Conservation (phyloP, 2,113 vertebrate genomes). For the Saccopteryx bilineata region DNA sequence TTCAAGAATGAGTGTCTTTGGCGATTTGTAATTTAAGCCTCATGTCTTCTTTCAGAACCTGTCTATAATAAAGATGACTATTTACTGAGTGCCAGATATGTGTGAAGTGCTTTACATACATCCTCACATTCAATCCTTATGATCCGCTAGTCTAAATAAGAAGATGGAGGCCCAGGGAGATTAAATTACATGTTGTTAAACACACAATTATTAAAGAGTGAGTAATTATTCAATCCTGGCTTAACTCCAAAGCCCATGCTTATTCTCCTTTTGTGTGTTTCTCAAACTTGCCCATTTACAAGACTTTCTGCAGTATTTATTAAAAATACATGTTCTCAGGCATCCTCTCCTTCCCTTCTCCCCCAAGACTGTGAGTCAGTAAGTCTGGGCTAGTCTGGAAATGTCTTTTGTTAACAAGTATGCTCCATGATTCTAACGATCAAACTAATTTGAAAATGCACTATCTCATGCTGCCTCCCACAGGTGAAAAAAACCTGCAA, state of each 20-base stretch:
- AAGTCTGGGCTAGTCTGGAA: not conserved
- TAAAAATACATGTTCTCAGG: not conserved
- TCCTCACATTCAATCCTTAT: not conserved
- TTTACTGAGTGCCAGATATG: not conserved
- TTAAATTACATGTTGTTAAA: not conserved
- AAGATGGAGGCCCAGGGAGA: not conserved
- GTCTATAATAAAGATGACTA: not conserved
- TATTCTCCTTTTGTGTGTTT: conserved; percentile 32
- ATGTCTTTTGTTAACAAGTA: not conserved
- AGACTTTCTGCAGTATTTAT: conserved; percentile 37
- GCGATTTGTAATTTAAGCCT: conserved; percentile 5
- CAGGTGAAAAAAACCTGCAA: not conserved
- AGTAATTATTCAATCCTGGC: not conserved
- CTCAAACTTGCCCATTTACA: not conserved
- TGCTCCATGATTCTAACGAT: not conserved
- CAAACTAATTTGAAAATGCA: not conserved
- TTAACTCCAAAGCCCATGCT: not conserved
- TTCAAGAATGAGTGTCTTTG: not conserved
- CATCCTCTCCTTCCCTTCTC: too few species aligned
- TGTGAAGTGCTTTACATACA: not conserved
- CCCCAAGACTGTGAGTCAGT: not conserved
- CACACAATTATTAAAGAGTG: not conserved
- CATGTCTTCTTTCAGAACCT: not conserved
- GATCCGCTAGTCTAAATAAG: conserved; percentile 22
- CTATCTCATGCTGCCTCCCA: not conserved